Percentiles rank a stretch among this genome's conserved stretches.
Evolutionary conservation across 2,113 vertebrate species (phyloP).

Genomic region (Coturnix japonica): DNA sequence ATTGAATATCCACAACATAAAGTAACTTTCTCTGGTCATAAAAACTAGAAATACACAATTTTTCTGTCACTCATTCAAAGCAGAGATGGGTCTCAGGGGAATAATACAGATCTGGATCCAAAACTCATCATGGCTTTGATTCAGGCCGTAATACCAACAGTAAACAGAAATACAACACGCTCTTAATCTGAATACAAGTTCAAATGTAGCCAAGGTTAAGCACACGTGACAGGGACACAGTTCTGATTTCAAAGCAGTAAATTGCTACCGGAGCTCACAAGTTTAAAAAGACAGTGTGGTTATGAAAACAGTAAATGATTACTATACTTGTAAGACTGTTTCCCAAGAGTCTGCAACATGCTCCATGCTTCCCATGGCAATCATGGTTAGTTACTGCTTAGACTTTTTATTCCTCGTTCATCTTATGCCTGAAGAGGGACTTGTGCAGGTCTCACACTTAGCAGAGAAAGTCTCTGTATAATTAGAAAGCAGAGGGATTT

Average conservation of each 20-base stretch:
- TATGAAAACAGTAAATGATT: background rate
- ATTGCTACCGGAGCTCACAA: background rate
- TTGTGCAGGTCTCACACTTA: background rate
- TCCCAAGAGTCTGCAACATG: background rate
- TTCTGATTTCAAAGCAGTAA: background rate
- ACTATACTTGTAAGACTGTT: background rate
- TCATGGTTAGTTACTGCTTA: background rate
- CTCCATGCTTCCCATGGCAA: background rate
- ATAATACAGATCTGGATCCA: background rate
- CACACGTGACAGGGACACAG: background rate
- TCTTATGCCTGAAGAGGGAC: background rate
- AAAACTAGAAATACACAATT: background rate
- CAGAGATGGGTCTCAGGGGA: slow-evolving; percentile 2
- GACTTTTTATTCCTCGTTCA: background rate
- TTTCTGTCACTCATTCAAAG: background rate
- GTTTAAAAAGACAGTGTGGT: background rate
- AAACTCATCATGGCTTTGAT: slow-evolving; percentile 18
- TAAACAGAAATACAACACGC: slow-evolving; percentile 4
- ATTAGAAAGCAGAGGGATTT: background rate
- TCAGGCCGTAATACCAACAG: background rate
- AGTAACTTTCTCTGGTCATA: slow-evolving; percentile 12
- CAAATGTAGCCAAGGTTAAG: background rate
- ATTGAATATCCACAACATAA: background rate
- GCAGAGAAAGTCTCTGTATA: background rate
- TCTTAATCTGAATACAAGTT: background rate